Conservation (phyloP, 2,888 invertebrate genomes). For the Drosophila pseudotalamancana region DNA sequence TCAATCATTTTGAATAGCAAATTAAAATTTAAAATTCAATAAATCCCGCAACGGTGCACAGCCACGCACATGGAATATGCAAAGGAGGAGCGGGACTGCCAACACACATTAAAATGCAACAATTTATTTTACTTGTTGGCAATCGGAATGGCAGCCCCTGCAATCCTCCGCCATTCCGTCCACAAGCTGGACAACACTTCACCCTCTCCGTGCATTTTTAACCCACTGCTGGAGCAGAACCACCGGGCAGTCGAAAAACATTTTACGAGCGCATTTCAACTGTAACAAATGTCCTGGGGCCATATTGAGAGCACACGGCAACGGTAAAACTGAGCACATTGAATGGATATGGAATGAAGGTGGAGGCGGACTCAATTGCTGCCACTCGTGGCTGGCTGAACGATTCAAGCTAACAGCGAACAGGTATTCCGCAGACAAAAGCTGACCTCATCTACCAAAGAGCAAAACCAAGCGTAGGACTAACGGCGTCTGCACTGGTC, state of each 20-base stretch:
- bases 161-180: background rate
- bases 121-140: constrained; percentile 79
- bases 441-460: constrained; percentile 73
- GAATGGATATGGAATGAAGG: constrained; percentile 12
- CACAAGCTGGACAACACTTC: constrained; percentile 10
- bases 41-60: constrained; percentile 53
- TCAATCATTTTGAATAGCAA: constrained; percentile 48
- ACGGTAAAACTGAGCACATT: constrained; percentile 24
- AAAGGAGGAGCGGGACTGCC: background rate
- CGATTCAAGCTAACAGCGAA: constrained; percentile 1
- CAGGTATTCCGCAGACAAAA: constrained; percentile 52
- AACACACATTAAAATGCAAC: constrained; percentile 77
- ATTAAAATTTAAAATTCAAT: constrained; percentile 79
- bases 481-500: constrained; percentile 21
- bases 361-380: constrained; percentile 32
- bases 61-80: constrained; percentile 41
- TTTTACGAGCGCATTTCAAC: constrained; percentile 80
- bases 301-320: constrained; percentile 48
- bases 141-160: constrained; percentile 18
- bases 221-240: constrained; percentile 35
- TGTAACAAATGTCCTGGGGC: constrained; percentile 78
- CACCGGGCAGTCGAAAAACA: constrained; percentile 54
- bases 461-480: constrained; percentile 49
- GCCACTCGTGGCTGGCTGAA: constrained; percentile 3
- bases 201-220: constrained; percentile 35